phyloP scores from a whole-genome alignment of 2,888 invertebrate species.

The Scaptomyza polygonia region DNA sequence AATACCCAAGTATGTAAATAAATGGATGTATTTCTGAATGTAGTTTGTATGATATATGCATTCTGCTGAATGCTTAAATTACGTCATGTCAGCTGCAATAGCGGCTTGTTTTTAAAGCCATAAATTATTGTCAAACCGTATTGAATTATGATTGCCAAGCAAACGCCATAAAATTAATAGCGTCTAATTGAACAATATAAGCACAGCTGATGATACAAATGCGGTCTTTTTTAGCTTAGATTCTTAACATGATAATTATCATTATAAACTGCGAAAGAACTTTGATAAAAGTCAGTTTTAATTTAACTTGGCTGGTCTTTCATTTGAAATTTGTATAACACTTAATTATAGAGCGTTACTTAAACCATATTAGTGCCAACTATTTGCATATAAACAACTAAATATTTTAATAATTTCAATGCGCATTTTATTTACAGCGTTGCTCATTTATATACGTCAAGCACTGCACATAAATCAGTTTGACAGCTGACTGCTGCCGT shows the following conservation, averaged over 20 bases:
- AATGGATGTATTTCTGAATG: neutral
- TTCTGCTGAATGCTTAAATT: slow-evolving; percentile 59
- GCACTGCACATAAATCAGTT: slow-evolving; percentile 73
- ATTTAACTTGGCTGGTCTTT: too few species aligned
- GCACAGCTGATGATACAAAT: neutral
- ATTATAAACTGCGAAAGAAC: neutral
- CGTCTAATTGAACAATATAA: too few species aligned
- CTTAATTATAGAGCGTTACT: slow-evolving; percentile 35
- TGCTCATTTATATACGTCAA: slow-evolving; percentile 68
- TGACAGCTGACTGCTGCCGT: slow-evolving; percentile 67
- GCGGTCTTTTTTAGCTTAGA: neutral
- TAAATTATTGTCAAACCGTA: slow-evolving; percentile 52
- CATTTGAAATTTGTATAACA: too few species aligned
- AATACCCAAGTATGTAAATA: slow-evolving; percentile 10
- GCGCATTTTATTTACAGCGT: slow-evolving; percentile 69
- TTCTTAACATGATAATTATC: neutral
- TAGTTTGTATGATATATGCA: slow-evolving; percentile 20
- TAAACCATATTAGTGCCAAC: slow-evolving; percentile 36
- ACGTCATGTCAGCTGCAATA: slow-evolving; percentile 48
- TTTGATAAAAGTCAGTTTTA: neutral
- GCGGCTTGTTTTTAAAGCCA: slow-evolving; percentile 52
- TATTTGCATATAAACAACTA: slow-evolving; percentile 48
- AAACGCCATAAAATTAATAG: too few species aligned
- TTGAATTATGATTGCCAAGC: slow-evolving; percentile 53
- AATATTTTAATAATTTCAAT: slow-evolving; percentile 66